Percentiles rank a stretch among this genome's conserved stretches.
These are phyloP conservation scores for Anniella stebbinsi DNA, from an alignment of 2,797 vertebrate species.

Conservation along the genomic window DNA sequence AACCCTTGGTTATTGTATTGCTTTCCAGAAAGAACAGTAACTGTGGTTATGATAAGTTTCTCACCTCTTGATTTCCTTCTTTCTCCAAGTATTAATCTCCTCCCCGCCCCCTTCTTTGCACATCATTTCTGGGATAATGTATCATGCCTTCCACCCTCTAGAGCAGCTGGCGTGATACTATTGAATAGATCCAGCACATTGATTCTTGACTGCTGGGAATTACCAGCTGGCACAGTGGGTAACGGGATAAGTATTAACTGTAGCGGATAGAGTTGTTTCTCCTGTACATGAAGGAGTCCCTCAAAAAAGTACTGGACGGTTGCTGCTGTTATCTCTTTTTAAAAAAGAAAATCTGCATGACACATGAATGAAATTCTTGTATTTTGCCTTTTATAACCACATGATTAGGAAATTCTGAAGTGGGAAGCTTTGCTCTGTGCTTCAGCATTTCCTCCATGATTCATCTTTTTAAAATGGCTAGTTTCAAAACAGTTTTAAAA, in stretches of 20 bases:
- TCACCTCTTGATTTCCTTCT: constrained; percentile 26
- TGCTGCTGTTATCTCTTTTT: too few relatives aligned
- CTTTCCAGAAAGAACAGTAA: constrained; percentile 15
- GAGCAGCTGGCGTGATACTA: constrained; percentile 36
- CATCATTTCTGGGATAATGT: constrained; percentile 43
- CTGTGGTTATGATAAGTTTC: constrained; percentile 29
- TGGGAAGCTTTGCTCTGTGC: constrained; percentile 4
- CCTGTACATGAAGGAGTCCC: neutral
- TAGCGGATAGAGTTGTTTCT: constrained; percentile 5
- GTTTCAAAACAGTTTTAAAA: neutral
- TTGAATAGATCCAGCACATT: neutral
- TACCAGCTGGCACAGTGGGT: constrained; percentile 33
- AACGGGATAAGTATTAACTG: constrained; percentile 47
- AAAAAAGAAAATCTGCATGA: neutral
- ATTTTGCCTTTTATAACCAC: constrained; percentile 36
- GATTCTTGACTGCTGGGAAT: constrained; percentile 53
- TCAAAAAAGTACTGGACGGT: constrained; percentile 25
- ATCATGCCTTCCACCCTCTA: constrained; percentile 15
- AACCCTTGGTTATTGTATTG: neutral
- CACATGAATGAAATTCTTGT: constrained; percentile 18
- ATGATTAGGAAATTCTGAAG: constrained; percentile 5
- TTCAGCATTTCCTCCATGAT: neutral
- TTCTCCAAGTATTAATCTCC: neutral
- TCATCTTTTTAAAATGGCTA: constrained; percentile 12
- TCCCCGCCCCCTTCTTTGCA: constrained; percentile 15